A percentile compares a stretch with the other conserved stretches of the same genome.
These are phyloP conservation scores for Catostomus latipinnis DNA, from an alignment of 2,797 vertebrate genomes.

Conservation along the genomic window DNA sequence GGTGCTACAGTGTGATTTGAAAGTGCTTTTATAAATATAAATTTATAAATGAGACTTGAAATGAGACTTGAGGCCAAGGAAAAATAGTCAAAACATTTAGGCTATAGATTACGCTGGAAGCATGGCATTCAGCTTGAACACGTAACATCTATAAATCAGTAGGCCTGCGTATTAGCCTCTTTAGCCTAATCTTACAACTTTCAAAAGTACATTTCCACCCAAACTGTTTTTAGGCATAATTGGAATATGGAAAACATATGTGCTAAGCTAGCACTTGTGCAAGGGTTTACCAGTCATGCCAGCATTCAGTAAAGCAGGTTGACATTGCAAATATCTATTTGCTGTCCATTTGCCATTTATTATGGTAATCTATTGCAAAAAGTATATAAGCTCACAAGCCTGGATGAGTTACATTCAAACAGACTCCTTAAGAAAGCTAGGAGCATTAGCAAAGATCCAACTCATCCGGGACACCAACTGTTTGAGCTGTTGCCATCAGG, in stretches of 20 bases:
- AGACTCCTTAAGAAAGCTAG: too few relatives aligned
- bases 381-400: too few relatives aligned
- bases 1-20: too few relatives aligned
- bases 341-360: conserved; percentile 14
- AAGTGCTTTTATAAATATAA: too few relatives aligned
- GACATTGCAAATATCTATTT: conserved; percentile 38
- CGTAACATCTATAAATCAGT: conserved; percentile 8
- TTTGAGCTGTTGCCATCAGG: too few relatives aligned
- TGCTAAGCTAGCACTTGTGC: conserved; percentile 37
- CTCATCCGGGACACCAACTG: too few relatives aligned
- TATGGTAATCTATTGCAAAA: too few relatives aligned
- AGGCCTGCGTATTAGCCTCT: conserved; percentile 21
- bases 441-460: too few relatives aligned
- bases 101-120: conserved; percentile 9
- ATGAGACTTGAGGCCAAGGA: background rate
- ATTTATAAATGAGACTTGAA: too few relatives aligned
- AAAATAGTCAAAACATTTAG: background rate
- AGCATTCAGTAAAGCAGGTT: conserved; percentile 10
- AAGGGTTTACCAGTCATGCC: conserved; percentile 44
- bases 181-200: conserved; percentile 26
- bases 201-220: conserved; percentile 6
- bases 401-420: too few relatives aligned
- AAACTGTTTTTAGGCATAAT: conserved; percentile 11
- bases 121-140: background rate
- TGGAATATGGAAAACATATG: conserved; percentile 7